A percentile compares a stretch with the other conserved stretches of the same genome.
These are phyloP conservation scores for Amphiduros pacificus DNA, from an alignment of 2,888 invertebrate species.

Conservation along the genomic window DNA sequence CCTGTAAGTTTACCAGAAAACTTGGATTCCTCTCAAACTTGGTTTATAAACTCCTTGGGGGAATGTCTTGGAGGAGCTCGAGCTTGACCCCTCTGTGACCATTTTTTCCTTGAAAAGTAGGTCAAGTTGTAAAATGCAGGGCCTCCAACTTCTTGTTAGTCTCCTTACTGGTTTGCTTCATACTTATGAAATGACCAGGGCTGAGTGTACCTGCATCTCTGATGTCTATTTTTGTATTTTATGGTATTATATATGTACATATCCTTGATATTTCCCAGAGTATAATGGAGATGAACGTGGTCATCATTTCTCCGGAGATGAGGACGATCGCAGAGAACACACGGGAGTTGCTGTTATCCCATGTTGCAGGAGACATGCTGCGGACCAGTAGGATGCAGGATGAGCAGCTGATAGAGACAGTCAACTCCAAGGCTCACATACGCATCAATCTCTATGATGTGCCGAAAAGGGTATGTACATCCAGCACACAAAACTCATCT, in stretches of 20 bases:
- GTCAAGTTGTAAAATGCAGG: too few relatives aligned
- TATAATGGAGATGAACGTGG: conserved; percentile 17
- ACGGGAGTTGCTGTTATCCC: conserved; percentile 65
- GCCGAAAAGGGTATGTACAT: conserved; percentile 59
- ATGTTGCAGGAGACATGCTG: conserved; percentile 66
- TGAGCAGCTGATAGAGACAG: conserved; percentile 50
- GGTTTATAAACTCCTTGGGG: too few relatives aligned
- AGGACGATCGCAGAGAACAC: conserved; percentile 43
- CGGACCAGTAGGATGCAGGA: conserved; percentile 67
- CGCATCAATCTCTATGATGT: conserved; percentile 67
- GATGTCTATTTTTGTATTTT: too few relatives aligned
- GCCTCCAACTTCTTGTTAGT: not conserved
- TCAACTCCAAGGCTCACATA: conserved; percentile 62
- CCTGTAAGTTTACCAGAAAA: too few relatives aligned
- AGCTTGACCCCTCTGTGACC: too few relatives aligned
- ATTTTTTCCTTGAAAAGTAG: too few relatives aligned
- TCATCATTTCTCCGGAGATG: conserved; percentile 15
- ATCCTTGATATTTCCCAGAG: too few relatives aligned
- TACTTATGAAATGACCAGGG: not conserved
- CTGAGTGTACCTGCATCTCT: not conserved
- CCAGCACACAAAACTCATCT: too few relatives aligned
- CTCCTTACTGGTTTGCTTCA: too few relatives aligned
- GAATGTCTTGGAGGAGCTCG: too few relatives aligned
- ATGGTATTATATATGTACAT: too few relatives aligned
- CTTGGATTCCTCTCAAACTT: too few relatives aligned